Evolutionary conservation across 2,888 invertebrate genomes (phyloP).

Genomic region (Eremobia ochroleuca): DNA sequence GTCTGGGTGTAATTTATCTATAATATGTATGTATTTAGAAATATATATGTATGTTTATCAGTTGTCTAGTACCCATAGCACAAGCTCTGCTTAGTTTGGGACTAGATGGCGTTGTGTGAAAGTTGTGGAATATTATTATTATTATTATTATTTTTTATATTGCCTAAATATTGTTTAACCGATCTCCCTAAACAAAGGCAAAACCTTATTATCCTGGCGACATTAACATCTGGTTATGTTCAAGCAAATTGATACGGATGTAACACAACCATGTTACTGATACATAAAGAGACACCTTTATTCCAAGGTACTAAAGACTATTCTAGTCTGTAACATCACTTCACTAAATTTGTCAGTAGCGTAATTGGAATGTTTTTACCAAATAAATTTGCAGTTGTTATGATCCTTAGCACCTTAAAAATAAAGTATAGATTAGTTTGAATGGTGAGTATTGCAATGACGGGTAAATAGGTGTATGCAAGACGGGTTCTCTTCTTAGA

Average conservation of each 20-base stretch:
- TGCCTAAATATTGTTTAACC: neutral
- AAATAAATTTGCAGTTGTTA: conserved; percentile 25
- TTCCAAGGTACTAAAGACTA: accelerated
- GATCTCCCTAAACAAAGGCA: neutral
- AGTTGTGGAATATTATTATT: no score
- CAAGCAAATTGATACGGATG: conserved; percentile 55
- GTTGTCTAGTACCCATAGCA: no score
- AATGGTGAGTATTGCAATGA: neutral
- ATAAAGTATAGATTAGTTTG: conserved; percentile 25
- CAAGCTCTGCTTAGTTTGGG: no score
- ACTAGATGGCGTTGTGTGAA: no score
- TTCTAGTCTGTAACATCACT: neutral
- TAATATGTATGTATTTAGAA: no score
- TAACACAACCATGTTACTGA: conserved; percentile 20
- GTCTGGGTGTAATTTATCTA: no score
- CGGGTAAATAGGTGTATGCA: neutral
- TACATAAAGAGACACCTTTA: conserved; percentile 1
- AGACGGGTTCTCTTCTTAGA: conserved; percentile 57
- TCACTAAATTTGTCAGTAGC: conserved; percentile 20
- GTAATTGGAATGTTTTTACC: conserved; percentile 8
- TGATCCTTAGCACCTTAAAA: accelerated
- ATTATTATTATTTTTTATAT: no score
- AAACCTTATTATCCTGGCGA: conserved; percentile 32
- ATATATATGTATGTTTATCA: no score
- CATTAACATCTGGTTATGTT: conserved; percentile 34